phyloP scores from a whole-genome alignment of 2,797 vertebrate genomes.

The Dromococcyx pavoninus region DNA sequence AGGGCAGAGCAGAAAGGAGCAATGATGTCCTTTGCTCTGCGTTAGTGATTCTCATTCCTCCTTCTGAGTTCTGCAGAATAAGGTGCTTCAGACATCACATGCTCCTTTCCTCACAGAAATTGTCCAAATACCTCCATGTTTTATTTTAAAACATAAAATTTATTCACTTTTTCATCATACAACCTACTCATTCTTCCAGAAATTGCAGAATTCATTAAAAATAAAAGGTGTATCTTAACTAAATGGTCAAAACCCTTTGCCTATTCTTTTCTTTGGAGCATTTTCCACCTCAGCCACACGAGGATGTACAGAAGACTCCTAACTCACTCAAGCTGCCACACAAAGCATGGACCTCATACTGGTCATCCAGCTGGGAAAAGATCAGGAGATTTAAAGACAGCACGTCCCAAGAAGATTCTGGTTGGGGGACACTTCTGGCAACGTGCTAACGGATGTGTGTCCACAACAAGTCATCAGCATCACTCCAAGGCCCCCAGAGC shows the following conservation, averaged over 20 bases:
- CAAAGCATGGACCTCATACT: too few relatives aligned
- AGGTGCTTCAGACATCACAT: fast-evolving
- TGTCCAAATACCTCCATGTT: not conserved
- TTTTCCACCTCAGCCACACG: not conserved
- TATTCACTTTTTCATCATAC: not conserved
- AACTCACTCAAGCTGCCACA: not conserved
- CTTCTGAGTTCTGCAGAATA: not conserved
- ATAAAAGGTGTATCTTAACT: fast-evolving
- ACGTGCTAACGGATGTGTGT: not conserved
- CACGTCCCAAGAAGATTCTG: not conserved
- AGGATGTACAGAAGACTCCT: too few relatives aligned
- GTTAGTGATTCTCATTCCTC: too few relatives aligned
- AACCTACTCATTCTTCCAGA: not conserved
- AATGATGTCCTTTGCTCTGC: not conserved
- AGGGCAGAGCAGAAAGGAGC: not conserved
- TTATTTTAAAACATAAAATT: not conserved
- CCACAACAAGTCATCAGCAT: too few relatives aligned
- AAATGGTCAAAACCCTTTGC: not conserved
- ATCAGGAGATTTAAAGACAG: not conserved
- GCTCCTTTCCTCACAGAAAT: too few relatives aligned
- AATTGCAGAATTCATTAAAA: not conserved
- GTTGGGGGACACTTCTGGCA: not conserved
- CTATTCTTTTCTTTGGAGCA: not conserved
- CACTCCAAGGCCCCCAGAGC: not conserved
- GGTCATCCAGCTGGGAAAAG: too few relatives aligned